Evolutionary conservation across 2,888 invertebrate genomes (phyloP), one percentile per base, ranked within the genome.

Genomic region (Romanomermis culicivorax): DNA sequence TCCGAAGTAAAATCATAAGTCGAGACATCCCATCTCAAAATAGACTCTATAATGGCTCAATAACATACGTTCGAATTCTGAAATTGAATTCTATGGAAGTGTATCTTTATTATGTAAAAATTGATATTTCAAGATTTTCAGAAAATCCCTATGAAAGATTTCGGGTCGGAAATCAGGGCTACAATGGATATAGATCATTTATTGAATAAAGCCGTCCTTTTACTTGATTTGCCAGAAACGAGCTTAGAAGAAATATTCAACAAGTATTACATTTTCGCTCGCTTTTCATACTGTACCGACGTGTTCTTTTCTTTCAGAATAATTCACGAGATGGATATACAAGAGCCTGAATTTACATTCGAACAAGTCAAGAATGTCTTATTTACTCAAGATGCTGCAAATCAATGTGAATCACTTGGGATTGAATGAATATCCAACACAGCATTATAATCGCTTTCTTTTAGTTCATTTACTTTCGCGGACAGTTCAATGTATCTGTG

Each of bases 181-280:
- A 72, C 73, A n/a, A 70, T 75, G 69, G 77, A 77, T 64, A 76
- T 77, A 47, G 75, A 76, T 59, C 74, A 75, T 61, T 74, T 76
- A 62, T 67, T 77, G 53, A 72, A 73, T 60, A 73, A 75, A 61
- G 75, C 77, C 2, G 70, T 74, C 24, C 65, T 77, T 29, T 69
- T 77, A 50, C 65, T 78, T 55, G 75, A 77, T 62, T 65, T 77
- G 29, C 70, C 71, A 26, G 75, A 76, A 60, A 72, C 71, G 23
- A 70, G 71, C 29, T 65, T 76, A 49, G 73, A 74, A 53, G 73
- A 73, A 58, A 74, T 77, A 56, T 71, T 77, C 54, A 65, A 65
- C 51, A 67, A 67, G 66, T 66, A 52, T 59, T 36, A 36, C 11
- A 17, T 11, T 36, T 36, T 36, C 17, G 36, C 17, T 11, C 17